Evolutionary conservation across 1,140 invertebrate genomes (phyloP).

Genomic region (Holotrichia oblita): DNA sequence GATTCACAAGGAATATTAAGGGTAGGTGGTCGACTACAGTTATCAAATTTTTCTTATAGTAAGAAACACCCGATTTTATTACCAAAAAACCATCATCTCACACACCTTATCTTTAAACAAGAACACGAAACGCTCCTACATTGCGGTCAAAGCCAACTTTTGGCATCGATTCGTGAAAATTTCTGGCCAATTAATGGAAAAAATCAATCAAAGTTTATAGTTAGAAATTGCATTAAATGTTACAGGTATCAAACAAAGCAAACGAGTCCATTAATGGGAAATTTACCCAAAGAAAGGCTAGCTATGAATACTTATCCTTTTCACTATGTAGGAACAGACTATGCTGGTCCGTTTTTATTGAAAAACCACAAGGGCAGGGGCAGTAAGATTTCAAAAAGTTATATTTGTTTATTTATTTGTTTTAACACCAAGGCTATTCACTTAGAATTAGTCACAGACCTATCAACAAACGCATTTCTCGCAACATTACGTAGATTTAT

Average conservation of each 20-base stretch:
- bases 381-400: not conserved
- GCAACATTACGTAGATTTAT: conserved; percentile 1
- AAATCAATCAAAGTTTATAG: not conserved
- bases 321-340: not conserved
- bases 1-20: not conserved
- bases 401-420: conserved; percentile 18
- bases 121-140: not conserved
- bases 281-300: not conserved
- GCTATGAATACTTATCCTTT: not conserved
- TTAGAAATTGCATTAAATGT: conserved; percentile 24
- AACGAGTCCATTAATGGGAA: not conserved
- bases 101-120: not conserved
- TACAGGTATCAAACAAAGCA: not conserved
- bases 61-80: conserved; percentile 3
- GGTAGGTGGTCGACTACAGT: conserved; percentile 10
- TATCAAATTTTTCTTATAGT: not conserved
- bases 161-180: not conserved
- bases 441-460: conserved; percentile 1
- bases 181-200: conserved; percentile 1
- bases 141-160: not conserved
- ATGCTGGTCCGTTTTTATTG: not conserved
- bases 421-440: conserved; percentile 3
- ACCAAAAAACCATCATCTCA: conserved; percentile 8
- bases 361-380: not conserved
- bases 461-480: conserved; percentile 5